phyloP scores from a whole-genome alignment of 2,888 invertebrate species.

The Eupithecia dodoneata region DNA sequence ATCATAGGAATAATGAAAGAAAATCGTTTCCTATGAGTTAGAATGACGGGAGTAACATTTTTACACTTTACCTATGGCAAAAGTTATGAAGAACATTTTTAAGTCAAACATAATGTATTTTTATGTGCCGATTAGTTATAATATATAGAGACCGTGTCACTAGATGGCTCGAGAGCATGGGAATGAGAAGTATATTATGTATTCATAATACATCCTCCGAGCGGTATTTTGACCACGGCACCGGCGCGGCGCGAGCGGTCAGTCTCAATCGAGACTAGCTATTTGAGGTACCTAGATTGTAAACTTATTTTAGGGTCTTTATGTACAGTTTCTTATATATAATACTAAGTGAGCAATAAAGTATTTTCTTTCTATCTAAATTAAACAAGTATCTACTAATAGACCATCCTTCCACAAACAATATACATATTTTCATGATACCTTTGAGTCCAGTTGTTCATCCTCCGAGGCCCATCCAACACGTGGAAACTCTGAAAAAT shows the following conservation, averaged over 20 bases:
- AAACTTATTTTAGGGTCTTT: no score
- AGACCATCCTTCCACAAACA: background rate
- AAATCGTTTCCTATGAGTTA: conserved; percentile 6
- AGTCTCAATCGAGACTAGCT: background rate
- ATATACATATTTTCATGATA: background rate
- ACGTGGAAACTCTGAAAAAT: conserved; percentile 23
- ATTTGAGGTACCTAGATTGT: background rate
- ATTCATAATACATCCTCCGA: background rate
- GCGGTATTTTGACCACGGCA: background rate
- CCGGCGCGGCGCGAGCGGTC: background rate
- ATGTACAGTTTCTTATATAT: no score
- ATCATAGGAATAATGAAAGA: conserved; percentile 3
- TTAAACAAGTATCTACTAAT: background rate
- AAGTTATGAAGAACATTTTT: background rate
- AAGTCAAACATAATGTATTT: background rate
- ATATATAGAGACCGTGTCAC: no score
- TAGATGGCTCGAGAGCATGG: no score
- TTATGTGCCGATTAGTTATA: no score
- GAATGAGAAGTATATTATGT: no score
- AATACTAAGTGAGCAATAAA: no score
- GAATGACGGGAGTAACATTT: conserved; percentile 4
- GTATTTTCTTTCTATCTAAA: background rate
- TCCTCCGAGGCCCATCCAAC: background rate
- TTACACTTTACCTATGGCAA: background rate
- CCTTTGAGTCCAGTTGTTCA: background rate